These are phyloP conservation scores for Eonycteris spelaea DNA, from an alignment of 2,113 vertebrate species.

Conservation along the genomic window DNA sequence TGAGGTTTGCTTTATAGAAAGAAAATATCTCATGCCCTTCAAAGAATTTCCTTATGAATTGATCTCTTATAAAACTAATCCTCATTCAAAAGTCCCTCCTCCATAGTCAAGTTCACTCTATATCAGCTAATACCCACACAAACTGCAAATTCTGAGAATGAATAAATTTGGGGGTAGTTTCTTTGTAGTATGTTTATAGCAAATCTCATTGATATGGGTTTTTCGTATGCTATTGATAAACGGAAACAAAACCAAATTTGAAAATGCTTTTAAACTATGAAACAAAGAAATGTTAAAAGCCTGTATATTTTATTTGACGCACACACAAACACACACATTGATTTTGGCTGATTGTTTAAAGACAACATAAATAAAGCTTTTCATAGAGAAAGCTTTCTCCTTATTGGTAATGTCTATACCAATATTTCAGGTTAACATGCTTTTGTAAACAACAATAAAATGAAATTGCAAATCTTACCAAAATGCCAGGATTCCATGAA, in stretches of 20 bases:
- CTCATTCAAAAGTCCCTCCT: neutral
- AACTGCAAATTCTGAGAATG: neutral
- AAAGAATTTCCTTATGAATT: neutral
- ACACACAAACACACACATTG: neutral
- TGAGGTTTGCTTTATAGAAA: neutral
- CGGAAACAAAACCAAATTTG: slow-evolving; percentile 22
- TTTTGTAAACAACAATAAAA: slow-evolving; percentile 10
- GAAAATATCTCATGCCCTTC: neutral
- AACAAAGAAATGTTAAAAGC: neutral
- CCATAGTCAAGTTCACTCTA: neutral
- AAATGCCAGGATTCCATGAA: neutral
- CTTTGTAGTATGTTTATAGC: neutral
- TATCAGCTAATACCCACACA: neutral
- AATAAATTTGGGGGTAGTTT: neutral
- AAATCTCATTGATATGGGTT: neutral
- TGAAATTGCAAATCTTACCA: neutral
- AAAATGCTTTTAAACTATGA: slow-evolving; percentile 18
- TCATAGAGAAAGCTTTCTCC: neutral
- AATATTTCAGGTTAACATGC: neutral
- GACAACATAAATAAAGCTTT: neutral
- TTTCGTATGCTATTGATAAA: slow-evolving; percentile 21
- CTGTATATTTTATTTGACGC: neutral
- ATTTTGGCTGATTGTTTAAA: neutral
- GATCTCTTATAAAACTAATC: neutral
- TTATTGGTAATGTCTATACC: neutral